These are phyloP conservation scores for Huso huso DNA, from an alignment of 2,797 vertebrate species.

Conservation along the genomic window DNA sequence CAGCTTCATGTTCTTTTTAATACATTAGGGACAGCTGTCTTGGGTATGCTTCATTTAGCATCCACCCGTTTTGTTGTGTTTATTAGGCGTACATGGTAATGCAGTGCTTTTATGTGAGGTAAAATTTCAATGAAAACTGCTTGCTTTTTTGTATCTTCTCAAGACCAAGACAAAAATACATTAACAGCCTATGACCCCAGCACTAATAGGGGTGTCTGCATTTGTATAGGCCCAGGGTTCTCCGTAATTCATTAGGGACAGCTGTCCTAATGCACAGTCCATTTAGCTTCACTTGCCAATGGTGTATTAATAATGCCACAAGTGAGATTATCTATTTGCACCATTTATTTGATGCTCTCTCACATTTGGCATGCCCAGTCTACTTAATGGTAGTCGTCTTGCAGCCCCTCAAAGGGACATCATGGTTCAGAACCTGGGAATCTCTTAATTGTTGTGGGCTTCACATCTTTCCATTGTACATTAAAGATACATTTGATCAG, in stretches of 20 bases:
- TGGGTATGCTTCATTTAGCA: conserved; percentile 53
- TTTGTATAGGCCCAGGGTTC: conserved; percentile 9
- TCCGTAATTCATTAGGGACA: conserved; percentile 9
- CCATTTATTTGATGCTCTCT: conserved; percentile 16
- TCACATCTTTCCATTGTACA: too few relatives aligned
- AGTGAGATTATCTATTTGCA: conserved; percentile 7
- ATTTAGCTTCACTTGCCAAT: conserved; percentile 19
- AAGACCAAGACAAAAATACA: neutral
- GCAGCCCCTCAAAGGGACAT: too few relatives aligned
- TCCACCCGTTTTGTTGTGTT: conserved; percentile 40
- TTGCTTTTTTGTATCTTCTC: neutral
- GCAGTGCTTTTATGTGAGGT: conserved; percentile 6
- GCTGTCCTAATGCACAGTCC: conserved; percentile 18
- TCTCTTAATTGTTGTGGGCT: too few relatives aligned
- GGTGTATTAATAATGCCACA: conserved; percentile 17
- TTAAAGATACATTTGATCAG: too few relatives aligned
- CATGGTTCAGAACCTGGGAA: too few relatives aligned
- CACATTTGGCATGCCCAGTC: too few relatives aligned
- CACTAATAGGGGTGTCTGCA: conserved; percentile 5
- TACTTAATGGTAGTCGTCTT: too few relatives aligned
- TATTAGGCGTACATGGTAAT: conserved; percentile 19
- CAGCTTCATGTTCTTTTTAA: conserved; percentile 22
- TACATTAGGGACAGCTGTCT: conserved; percentile 49
- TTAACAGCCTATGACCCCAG: neutral
- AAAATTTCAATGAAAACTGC: neutral